Evolutionary conservation across 1,140 invertebrate species (phyloP).

Genomic region (Drosophila subpulchrella): DNA sequence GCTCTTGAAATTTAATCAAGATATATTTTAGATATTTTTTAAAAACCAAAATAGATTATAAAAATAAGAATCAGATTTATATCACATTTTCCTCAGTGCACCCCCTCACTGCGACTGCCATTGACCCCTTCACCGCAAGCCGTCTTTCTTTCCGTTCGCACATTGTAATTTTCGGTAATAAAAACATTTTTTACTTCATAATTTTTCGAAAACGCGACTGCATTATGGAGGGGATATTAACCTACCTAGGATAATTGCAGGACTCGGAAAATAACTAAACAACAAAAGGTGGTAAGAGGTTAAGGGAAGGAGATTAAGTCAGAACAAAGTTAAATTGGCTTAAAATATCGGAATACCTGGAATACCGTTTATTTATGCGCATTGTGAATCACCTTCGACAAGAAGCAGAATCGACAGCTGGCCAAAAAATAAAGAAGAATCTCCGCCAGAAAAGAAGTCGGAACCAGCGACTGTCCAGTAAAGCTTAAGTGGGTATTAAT

Average conservation of each 20-base stretch:
- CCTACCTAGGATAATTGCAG: slow-evolving; percentile 63
- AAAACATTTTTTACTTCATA: slow-evolving; percentile 72
- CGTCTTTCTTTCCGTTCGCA: slow-evolving; percentile 56
- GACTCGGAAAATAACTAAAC: slow-evolving; percentile 1
- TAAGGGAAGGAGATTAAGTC: background rate
- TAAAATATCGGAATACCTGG: slow-evolving; percentile 6
- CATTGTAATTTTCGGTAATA: slow-evolving; percentile 83
- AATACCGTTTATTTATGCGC: slow-evolving; percentile 62
- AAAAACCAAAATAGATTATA: no score
- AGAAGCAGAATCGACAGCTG: slow-evolving; percentile 23
- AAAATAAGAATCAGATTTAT: no score
- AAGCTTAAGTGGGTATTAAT: slow-evolving; percentile 83
- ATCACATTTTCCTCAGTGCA: background rate
- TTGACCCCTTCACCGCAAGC: slow-evolving; percentile 42
- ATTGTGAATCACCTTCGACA: slow-evolving; percentile 68
- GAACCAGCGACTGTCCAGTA: slow-evolving; percentile 67
- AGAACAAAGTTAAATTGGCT: slow-evolving; percentile 9
- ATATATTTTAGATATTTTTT: no score
- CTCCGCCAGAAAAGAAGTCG: background rate
- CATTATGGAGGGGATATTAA: slow-evolving; percentile 20
- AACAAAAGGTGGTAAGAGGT: background rate
- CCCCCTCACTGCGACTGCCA: slow-evolving; percentile 3
- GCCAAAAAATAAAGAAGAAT: slow-evolving; percentile 2
- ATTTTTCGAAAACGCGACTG: slow-evolving; percentile 44
- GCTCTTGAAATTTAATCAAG: no score